Conservation (phyloP, 2,888 invertebrate species). For the Dynastes hyllus region DNA sequence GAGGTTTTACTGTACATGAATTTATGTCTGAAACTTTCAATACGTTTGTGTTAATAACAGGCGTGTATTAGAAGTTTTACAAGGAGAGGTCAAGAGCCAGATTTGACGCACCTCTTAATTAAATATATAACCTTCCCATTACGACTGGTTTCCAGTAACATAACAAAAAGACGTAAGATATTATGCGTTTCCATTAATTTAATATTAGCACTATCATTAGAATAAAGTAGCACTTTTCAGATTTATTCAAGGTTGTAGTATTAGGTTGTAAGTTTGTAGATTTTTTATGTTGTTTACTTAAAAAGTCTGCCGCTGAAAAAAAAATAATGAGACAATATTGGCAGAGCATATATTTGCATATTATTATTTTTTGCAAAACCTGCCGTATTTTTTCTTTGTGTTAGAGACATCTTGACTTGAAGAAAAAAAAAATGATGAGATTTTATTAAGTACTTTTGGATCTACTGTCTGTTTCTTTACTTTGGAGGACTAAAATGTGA, state of each 20-base stretch:
- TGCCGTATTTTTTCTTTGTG: too few relatives aligned
- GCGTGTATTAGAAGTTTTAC: not conserved
- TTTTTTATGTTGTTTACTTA: conserved; percentile 10
- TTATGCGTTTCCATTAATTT: not conserved
- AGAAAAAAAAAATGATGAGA: too few relatives aligned
- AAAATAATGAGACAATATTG: not conserved
- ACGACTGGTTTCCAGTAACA: not conserved
- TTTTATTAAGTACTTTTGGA: too few relatives aligned
- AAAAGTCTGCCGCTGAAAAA: not conserved
- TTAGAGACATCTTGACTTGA: too few relatives aligned
- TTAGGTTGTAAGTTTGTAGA: conserved; percentile 6
- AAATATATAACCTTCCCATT: not conserved
- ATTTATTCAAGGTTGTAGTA: conserved; percentile 2
- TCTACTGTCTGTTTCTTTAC: too few relatives aligned
- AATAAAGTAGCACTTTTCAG: not conserved
- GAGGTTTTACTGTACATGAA: too few relatives aligned
- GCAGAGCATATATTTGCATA: not conserved
- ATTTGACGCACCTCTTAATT: not conserved
- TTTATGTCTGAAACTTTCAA: not conserved
- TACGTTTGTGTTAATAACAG: not conserved
- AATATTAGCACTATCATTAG: not conserved
- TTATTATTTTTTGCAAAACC: not conserved
- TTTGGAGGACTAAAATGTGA: too few relatives aligned
- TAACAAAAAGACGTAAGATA: not conserved
- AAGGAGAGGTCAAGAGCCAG: not conserved